These are phyloP conservation scores for Cygnus atratus DNA, from an alignment of 2,113 vertebrate genomes.

Conservation along the genomic window DNA sequence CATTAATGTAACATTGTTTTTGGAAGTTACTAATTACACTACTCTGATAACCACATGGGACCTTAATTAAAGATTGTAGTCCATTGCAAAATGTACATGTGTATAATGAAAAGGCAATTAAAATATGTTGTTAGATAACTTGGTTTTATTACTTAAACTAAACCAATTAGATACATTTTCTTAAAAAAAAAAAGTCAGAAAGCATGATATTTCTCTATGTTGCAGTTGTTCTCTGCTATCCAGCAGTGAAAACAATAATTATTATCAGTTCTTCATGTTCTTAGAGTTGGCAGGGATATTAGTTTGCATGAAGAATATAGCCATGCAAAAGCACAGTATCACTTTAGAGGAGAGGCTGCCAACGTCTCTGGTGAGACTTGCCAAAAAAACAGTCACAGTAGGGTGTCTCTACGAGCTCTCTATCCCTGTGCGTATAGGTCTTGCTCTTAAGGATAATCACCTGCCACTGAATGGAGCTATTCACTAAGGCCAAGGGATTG, in stretches of 20 bases:
- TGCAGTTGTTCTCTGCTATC: slow-evolving; percentile 9
- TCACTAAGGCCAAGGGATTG: neutral
- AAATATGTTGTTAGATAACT: neutral
- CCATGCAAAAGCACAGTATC: slow-evolving; percentile 33
- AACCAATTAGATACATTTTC: neutral
- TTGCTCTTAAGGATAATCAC: slow-evolving; percentile 40
- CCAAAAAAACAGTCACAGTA: slow-evolving; percentile 18
- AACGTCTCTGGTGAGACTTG: slow-evolving; percentile 34
- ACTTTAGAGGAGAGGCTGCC: slow-evolving; percentile 46
- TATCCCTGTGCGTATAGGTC: neutral
- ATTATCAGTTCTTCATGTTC: slow-evolving; percentile 46
- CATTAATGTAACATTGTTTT: neutral
- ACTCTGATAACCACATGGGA: neutral
- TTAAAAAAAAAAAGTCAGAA: neutral
- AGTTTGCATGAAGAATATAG: slow-evolving; percentile 47
- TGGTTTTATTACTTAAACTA: slow-evolving; percentile 5
- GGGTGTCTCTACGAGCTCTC: slow-evolving; percentile 10
- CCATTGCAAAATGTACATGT: neutral
- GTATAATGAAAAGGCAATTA: slow-evolving; percentile 15
- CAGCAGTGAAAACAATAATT: slow-evolving; percentile 52
- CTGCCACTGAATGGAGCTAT: slow-evolving; percentile 48
- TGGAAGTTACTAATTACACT: slow-evolving; percentile 12
- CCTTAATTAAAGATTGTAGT: slow-evolving; percentile 38
- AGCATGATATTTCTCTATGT: neutral
- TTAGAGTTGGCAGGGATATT: slow-evolving; percentile 9